A percentile compares a stretch with the other conserved stretches of the same genome.
Evolutionary conservation across 2,888 invertebrate species (phyloP).

Genomic region (Eupithecia dodoneata): DNA sequence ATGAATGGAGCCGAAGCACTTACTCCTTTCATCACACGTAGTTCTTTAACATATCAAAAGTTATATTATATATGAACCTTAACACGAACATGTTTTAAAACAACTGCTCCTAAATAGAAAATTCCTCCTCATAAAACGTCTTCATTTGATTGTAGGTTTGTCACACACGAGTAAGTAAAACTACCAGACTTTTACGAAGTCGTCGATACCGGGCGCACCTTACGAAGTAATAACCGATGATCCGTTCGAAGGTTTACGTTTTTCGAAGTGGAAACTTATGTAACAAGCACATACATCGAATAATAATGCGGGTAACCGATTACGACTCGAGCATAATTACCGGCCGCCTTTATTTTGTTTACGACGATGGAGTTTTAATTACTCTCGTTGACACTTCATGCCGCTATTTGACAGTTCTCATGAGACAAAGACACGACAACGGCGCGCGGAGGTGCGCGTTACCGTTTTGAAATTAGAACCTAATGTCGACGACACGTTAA

Average conservation of each 20-base stretch:
- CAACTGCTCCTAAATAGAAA: background rate
- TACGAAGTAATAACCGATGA: conserved; percentile 65
- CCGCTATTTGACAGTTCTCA: conserved; percentile 70
- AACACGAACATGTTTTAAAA: background rate
- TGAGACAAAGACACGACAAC: conserved; percentile 62
- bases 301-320: conserved; percentile 71
- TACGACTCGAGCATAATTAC: conserved; percentile 71
- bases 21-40: conserved; percentile 28
- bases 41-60: background rate
- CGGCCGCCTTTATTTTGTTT: conserved; percentile 42
- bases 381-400: conserved; percentile 61
- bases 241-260: conserved; percentile 70
- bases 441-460: conserved; percentile 55
- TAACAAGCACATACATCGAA: conserved; percentile 62
- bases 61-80: background rate
- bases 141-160: background rate
- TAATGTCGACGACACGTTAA: conserved; percentile 66
- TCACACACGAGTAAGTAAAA: background rate
- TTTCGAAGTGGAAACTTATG: conserved; percentile 69
- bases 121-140: background rate
- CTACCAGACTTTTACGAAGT: background rate
- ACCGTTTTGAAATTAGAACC: conserved; percentile 74
- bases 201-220: conserved; percentile 40
- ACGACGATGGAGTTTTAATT: conserved; percentile 67
- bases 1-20: conserved; percentile 16